Evolutionary conservation across 2,113 vertebrate species (phyloP).

Genomic region (Prochilodus magdalenae): DNA sequence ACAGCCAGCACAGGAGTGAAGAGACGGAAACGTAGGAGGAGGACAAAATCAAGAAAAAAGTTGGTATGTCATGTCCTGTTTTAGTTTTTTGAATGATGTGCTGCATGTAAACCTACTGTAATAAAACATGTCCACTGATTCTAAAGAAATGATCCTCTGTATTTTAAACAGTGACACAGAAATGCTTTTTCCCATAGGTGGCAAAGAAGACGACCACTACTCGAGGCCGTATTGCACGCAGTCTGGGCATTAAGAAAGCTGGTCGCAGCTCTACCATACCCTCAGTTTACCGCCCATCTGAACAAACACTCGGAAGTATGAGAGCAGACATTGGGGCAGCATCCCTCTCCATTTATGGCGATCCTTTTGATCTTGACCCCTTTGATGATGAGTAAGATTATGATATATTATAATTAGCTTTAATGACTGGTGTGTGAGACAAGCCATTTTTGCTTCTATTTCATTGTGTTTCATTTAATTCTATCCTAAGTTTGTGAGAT

Average conservation of each 20-base stretch:
- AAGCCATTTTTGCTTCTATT: too few relatives aligned
- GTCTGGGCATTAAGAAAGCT: conserved; percentile 83
- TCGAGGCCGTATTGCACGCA: conserved; percentile 87
- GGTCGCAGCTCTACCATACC: conserved; percentile 79
- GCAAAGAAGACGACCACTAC: conserved; percentile 73
- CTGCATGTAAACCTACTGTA: background rate
- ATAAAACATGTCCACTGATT: background rate
- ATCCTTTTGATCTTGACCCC: conserved; percentile 88
- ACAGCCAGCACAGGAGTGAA: conserved; percentile 63
- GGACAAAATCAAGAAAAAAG: conserved; percentile 70
- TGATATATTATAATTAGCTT: background rate
- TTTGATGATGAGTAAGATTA: conserved; percentile 71
- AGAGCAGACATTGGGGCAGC: conserved; percentile 93
- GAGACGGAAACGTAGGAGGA: conserved; percentile 78
- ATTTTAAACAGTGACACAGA: background rate
- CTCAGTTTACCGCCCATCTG: conserved; percentile 79
- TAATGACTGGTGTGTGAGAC: background rate
- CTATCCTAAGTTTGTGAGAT: too few relatives aligned
- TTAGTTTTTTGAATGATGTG: background rate
- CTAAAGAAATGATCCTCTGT: background rate
- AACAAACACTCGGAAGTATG: conserved; percentile 87
- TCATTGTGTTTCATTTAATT: too few relatives aligned
- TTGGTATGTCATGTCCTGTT: conserved; percentile 66
- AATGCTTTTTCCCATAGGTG: conserved; percentile 49
- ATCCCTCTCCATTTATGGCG: conserved; percentile 91